Conservation (phyloP, 2,888 invertebrate genomes). For the Caenorhabditis parvicauda region DNA sequence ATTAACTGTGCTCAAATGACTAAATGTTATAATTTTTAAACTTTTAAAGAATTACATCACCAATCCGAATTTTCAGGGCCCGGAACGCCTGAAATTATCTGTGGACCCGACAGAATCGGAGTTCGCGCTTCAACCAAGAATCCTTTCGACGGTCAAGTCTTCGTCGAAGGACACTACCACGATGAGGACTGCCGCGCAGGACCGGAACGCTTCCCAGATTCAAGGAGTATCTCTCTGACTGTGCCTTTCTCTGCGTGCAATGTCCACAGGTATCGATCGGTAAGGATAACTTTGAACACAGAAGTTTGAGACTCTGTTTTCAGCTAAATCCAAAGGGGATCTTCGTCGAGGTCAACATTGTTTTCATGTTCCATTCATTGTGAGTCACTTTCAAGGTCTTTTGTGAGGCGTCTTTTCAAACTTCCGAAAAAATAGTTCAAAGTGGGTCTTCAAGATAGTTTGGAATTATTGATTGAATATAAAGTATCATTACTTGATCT, state of each 20-base stretch:
- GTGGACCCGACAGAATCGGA: constrained; percentile 60
- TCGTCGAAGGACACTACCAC: constrained; percentile 61
- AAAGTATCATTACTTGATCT: background rate
- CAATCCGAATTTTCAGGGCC: constrained; percentile 40
- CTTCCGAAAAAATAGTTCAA: background rate
- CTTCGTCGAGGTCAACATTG: constrained; percentile 59
- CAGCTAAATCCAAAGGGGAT: constrained; percentile 61
- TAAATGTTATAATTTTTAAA: background rate
- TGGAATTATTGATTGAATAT: background rate
- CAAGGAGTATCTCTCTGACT: constrained; percentile 54
- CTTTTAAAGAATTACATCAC: background rate
- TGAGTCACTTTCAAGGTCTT: constrained; percentile 11
- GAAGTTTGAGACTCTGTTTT: constrained; percentile 3
- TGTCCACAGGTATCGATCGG: constrained; percentile 60
- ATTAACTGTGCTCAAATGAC: no score
- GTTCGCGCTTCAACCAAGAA: constrained; percentile 61
- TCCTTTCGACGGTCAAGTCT: constrained; percentile 61
- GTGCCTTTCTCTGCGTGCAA: constrained; percentile 61
- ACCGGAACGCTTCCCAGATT: constrained; percentile 53
- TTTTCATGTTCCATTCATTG: constrained; percentile 60
- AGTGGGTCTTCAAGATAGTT: background rate
- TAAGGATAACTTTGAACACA: constrained; percentile 15
- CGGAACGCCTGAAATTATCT: constrained; percentile 61
- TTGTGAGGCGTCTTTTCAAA: background rate
- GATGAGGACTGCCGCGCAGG: constrained; percentile 55